Percentiles rank a stretch among this genome's conserved stretches.
Evolutionary conservation across 2,888 invertebrate genomes (phyloP).

Genomic region (Stramonita haemastoma): DNA sequence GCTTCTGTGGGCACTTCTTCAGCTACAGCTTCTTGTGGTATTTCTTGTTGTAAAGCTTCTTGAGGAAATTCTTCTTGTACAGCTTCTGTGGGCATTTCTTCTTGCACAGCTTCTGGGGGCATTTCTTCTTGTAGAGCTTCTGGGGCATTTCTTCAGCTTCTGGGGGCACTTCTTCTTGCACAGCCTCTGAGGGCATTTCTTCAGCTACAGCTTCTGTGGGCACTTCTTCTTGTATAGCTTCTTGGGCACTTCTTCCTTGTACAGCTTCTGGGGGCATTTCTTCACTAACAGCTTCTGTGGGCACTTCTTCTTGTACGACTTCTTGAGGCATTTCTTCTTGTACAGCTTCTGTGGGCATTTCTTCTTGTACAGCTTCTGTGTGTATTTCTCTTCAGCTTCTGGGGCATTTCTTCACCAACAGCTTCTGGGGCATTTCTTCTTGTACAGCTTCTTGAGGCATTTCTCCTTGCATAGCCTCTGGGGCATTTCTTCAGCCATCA

Average conservation of each 20-base stretch:
- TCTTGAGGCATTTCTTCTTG: not conserved
- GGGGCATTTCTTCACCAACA: not conserved
- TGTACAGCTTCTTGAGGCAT: not conserved
- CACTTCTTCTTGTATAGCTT: not conserved
- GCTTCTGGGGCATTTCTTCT: not conserved
- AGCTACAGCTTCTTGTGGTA: not conserved
- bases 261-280: not conserved
- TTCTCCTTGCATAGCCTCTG: not conserved
- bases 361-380: not conserved
- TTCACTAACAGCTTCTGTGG: not conserved
- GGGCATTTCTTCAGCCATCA: not conserved
- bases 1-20: slow-evolving; percentile 14
- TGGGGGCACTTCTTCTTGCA: not conserved
- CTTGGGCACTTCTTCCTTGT: not conserved
- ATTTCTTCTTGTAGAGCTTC: too few relatives aligned
- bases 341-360: not conserved
- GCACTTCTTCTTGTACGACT: not conserved
- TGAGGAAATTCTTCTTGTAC: not conserved
- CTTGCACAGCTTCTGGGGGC: not conserved
- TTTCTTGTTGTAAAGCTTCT: not conserved
- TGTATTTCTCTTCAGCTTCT: too few relatives aligned
- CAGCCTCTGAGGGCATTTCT: not conserved
- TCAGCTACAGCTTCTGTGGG: not conserved
- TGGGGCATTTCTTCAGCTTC: not conserved
- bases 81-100: not conserved